Base-by-base conservation (phyloP, 2,113 vertebrate species). In the Alaudala cheleensis region DNA sequence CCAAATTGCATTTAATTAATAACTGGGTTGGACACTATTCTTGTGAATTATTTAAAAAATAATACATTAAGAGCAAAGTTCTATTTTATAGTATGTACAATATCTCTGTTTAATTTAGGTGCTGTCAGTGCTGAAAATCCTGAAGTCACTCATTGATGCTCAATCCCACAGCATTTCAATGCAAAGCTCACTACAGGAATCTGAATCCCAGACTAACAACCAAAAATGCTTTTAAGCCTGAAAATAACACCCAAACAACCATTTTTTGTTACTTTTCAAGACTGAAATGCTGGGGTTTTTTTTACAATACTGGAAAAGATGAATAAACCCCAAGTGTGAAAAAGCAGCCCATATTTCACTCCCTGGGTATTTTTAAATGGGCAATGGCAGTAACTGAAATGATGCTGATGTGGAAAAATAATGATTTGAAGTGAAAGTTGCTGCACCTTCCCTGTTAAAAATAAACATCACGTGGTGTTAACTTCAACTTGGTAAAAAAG, bases 401-500 rank as follows among this genome's bases (percentile, higher is more conserved):
- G 61, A 84, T 72, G 86, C n/a, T 42, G 73, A 82, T 2, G 42
- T 3, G 51, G 62, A 51, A 87, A 95, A 96, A 85, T 14, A 58
- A 83, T 0, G 3, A 93, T 77, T 66, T 44, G 20, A 74, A 83
- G 88, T 42, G 85, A 57, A 95, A 96, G 92, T 31, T 65, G 62
- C 69, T 73, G 37, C 78, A 92, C 76, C n/a, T 57, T 60, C 62
- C 10, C 0, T 34, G 50, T 49, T 90, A 97, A 93, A 97, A 97
- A 97, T 90, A 96, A 85, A 26, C 34, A 40, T 28, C 86, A 72
- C 53, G 29, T 44, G 90, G 80, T 45, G 20, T n/a, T 2, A 39
- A 44, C 82, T 96, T 71, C 33, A 51, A 58, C 50, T 50, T 19
- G 57, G 79, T 34, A 92, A 85, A 95, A 94, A 47, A 11, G 70